Evolutionary conservation across 2,797 vertebrate species (phyloP), one percentile per base, ranked within the genome.

Genomic region (Poeciliopsis infans): DNA sequence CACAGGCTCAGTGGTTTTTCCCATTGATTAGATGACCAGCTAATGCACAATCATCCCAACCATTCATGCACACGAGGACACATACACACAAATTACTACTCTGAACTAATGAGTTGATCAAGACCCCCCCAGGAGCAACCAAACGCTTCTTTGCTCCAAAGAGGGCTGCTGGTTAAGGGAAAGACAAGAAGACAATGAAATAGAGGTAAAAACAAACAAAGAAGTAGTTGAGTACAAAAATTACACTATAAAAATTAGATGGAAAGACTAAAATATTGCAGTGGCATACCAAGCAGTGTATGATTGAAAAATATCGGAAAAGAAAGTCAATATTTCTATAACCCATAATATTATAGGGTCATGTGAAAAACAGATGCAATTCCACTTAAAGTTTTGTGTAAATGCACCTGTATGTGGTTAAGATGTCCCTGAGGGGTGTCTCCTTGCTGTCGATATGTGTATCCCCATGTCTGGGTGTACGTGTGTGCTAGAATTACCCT

Each of bases 1-100:
- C 96, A 95, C 95, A 95, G 96, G 96, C 97, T 97, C 97, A 97
- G 96, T 98, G 97, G 96, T 98, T 98, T 98, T 99, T 97, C 96
- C 95, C 96, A 98, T 98, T 97, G 98, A 98, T 98, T 98, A 97
- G 96, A 97, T 96, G 95, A 95, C 92, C 94, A 95, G 95, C 97
- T 98, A 97, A 98, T 97, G 97, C 96, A 93, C 89, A 96, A 96
- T 97, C 96, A 96, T 97, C 97, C 95, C 95, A 87, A 89, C 80
- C 84, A 86, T 82, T 78, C 46, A 41, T 77, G 68, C 83, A 79
- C 80, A 81, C 79, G 82, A 28, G 76, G 41, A 81, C 74, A 85
- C 74, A 87, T 55, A 82, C 33, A 75, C 82, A 85, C 82, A 79
- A 79, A 79, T 69, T 79, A 82, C 76, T 81, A 69, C 95, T 94